These are phyloP conservation scores for Gasterosteus aculeatus DNA, from an alignment of 2,113 vertebrate species.

Conservation along the genomic window DNA sequence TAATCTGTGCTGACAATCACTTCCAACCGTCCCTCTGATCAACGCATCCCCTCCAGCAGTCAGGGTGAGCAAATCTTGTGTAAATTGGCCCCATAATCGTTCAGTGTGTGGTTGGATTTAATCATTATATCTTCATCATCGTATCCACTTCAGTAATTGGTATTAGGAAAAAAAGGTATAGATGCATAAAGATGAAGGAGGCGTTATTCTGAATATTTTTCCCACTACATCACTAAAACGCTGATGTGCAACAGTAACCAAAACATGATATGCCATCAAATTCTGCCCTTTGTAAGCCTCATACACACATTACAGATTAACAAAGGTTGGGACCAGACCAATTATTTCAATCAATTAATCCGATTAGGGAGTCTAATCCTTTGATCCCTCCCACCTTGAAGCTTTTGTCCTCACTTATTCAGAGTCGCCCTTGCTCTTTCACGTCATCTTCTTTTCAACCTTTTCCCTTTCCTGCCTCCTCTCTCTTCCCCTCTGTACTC, in stretches of 20 bases:
- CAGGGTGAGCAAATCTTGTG: constrained; percentile 33
- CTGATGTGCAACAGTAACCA: background rate
- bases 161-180: constrained; percentile 1
- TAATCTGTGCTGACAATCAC: constrained; percentile 51
- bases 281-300: constrained; percentile 9
- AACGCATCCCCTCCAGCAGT: constrained; percentile 38
- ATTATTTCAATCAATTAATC: constrained; percentile 46
- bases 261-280: constrained; percentile 6
- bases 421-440: background rate
- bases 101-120: constrained; percentile 27
- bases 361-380: constrained; percentile 25
- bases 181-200: background rate
- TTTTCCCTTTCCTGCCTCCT: background rate
- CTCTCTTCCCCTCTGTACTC: background rate
- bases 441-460: background rate
- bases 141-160: constrained; percentile 5
- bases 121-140: constrained; percentile 27
- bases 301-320: constrained; percentile 18
- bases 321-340: constrained; percentile 20
- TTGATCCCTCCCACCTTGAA: constrained; percentile 23
- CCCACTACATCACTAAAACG: background rate
- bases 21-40: constrained; percentile 29
- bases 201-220: background rate
- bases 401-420: background rate
- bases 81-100: constrained; percentile 39